Base-by-base conservation (phyloP, 1,140 invertebrate genomes). In the Bombus affinis region DNA sequence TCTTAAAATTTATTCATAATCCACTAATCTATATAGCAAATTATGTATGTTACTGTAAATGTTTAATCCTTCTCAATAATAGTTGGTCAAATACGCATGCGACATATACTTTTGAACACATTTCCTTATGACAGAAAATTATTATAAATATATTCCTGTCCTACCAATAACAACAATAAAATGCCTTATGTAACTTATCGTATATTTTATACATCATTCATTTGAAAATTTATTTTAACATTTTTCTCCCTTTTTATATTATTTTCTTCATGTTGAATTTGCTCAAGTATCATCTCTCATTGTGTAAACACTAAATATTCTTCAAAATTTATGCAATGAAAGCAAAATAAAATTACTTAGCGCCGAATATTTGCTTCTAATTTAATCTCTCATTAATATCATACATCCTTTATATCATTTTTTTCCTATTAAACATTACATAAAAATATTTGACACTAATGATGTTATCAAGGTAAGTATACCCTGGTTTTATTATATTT, bases 1-100 rank as follows among this genome's bases (percentile, higher is more conserved):
- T 66, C 59, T 73, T 71, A 71, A n/a, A 82, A 86, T 57, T 65
- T 77, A 83, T 68, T 73, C 59, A 39, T 66, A 35, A 82, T 72
- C 70, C 28, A 65, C 53, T 83, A 81, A 89, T 35, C 42, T 72
- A 80, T 62, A 62, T 47, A 47, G 37, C n/a, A 57, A 77, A 53
- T 73, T 68, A 83, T 53, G 12, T 25, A 77, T 25, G 25, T 66
- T 62, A 37, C 44, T 76, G 66, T 15, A 65, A 12, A 53, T 72
- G 3, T 39, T 35, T 39, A 59, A 76, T 22, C 47, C 10, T 68
- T n/a, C 4, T 25, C 72, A 66, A 65, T 66, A 68, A 68, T 47
- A 70, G 66, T 75, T 83, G 59, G 73, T 59, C 37, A 74, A 35
- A 57, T 68, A 62, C 62, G 35, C 47, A 42, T 53, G 35, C 22